Base-by-base conservation (phyloP, 2,113 vertebrate genomes). In the Phrynosoma platyrhinos region DNA sequence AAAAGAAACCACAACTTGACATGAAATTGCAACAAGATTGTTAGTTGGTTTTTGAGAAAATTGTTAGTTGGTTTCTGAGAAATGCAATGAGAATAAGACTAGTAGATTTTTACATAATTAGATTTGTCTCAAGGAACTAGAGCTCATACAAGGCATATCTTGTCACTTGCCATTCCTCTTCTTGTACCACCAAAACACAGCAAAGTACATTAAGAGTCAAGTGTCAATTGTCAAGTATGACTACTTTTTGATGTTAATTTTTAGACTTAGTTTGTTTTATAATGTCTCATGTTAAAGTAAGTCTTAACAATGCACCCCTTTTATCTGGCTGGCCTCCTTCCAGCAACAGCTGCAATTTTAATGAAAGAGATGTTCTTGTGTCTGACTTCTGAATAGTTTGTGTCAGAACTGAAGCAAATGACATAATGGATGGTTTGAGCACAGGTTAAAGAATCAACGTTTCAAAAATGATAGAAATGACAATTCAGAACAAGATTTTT, bases 151-250 rank as follows among this genome's bases (percentile, higher is more conserved):
- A 0, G 52, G 68, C 23, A 16, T 30, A 3, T 0, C 9, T 14
- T 83, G 83, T 83, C 88, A 82, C 0, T 10, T 91, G 36, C 58
- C 25, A 77, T 82, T 84, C 20, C 20, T 58, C 10, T 47, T 55
- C 2, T 36, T 80, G 12, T 21, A 90, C 58, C 47, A 90, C 16
- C 32, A 88, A 83, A 80, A 85, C 0, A 62, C 2, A 90, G 85
- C 5, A 88, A 88, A 91, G 52, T 68, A 83, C 84, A 91, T 89
- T 84, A 85, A 2, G 18, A 91, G 20, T 18, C 87, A 90, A 95
- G 13, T 90, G 90, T 36, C 89, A 93, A 79, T 52, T 91, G 79
- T 87, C 87, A 91, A 92, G 91, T 92, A 91, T 47, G 89, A 69
- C 78, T 89, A 32, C 89, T 91, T 93, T 93, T 79, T 92, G 30